Evolutionary conservation across 2,797 vertebrate genomes (phyloP).

Genomic region (Siniperca undulata): DNA sequence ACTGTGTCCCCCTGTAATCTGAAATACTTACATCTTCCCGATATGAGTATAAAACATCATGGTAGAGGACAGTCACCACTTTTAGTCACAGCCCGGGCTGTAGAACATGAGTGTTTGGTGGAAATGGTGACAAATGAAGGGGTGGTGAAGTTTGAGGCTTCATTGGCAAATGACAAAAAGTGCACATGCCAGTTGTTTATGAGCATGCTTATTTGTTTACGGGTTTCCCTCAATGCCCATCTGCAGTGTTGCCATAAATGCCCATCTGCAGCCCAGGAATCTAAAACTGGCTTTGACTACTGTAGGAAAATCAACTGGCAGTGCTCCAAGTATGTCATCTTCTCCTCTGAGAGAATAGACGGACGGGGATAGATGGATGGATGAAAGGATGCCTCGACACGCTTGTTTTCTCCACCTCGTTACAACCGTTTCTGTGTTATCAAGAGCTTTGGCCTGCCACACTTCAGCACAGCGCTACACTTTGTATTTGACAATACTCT

Average conservation of each 20-base stretch:
- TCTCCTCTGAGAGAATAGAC: slow-evolving; percentile 67
- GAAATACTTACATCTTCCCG: slow-evolving; percentile 55
- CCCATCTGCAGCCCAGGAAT: slow-evolving; percentile 71
- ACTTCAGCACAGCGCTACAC: slow-evolving; percentile 47
- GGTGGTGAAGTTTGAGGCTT: slow-evolving; percentile 51
- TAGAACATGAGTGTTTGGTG: slow-evolving; percentile 54
- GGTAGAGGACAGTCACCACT: slow-evolving; percentile 42
- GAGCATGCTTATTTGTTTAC: slow-evolving; percentile 75
- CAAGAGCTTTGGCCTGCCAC: slow-evolving; percentile 66
- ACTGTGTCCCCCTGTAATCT: slow-evolving; percentile 50
- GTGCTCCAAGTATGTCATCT: slow-evolving; percentile 76
- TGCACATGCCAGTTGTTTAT: slow-evolving; percentile 68
- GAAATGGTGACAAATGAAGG: slow-evolving; percentile 59
- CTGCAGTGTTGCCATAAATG: slow-evolving; percentile 72
- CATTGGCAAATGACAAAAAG: slow-evolving; percentile 57
- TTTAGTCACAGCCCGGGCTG: slow-evolving; percentile 52
- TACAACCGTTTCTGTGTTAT: slow-evolving; percentile 73
- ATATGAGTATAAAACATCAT: slow-evolving; percentile 63
- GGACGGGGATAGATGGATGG: slow-evolving; percentile 69
- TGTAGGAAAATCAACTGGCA: slow-evolving; percentile 63
- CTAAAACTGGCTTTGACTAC: slow-evolving; percentile 64
- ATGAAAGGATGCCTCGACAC: slow-evolving; percentile 72
- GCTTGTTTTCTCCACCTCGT: slow-evolving; percentile 77
- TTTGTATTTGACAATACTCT: slow-evolving; percentile 64
- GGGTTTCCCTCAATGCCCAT: slow-evolving; percentile 72